Base-by-base conservation (phyloP, 2,797 vertebrate genomes). In the Delichon dasypus region DNA sequence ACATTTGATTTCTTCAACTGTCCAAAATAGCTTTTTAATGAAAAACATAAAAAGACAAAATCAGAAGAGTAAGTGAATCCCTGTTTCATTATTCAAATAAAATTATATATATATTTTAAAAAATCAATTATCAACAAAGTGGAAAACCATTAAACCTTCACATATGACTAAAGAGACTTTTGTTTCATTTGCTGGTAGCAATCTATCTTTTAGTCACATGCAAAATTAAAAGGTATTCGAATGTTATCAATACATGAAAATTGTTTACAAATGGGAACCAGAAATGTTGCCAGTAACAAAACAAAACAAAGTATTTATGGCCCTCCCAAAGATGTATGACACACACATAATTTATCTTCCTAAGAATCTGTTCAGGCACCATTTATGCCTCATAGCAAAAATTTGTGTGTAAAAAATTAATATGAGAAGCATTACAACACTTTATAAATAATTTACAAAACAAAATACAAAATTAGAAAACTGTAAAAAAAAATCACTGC, bases 391-490 rank as follows among this genome's bases (percentile, higher is more conserved):
- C 95, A 88, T 98, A 97, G 97, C 95, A 97, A 97, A 98, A 97
- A 96, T 94, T 95, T 88, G 91, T 97, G 95, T 94, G 97, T 97
- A 97, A 98, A 97, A 97, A 98, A 98, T 96, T 94, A 98, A 98
- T 97, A 96, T 97, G 98, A 98, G 98, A 98, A 98, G 97, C 97
- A 98, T 97, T 97, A 97, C 90, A 97, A 95, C 89, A 97, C 94
- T 92, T 96, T 98, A 98, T 97, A 97, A 97, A 98, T 97, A 98
- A 98, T 97, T 97, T 97, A 97, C 92, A 98, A 98, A 98, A 97
- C 97, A 96, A 93, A 98, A 98, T 98, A 97, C 70, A 98, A 97
- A 98, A 98, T 97, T 98, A 98, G 97, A 98, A 98, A 98, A 98
- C 95, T 89, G 73, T 98, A 93, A 96, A 96, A 96, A 96, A 95